Evolutionary conservation across 2,113 vertebrate genomes (phyloP).

Genomic region (Paramisgurnus dabryanus): DNA sequence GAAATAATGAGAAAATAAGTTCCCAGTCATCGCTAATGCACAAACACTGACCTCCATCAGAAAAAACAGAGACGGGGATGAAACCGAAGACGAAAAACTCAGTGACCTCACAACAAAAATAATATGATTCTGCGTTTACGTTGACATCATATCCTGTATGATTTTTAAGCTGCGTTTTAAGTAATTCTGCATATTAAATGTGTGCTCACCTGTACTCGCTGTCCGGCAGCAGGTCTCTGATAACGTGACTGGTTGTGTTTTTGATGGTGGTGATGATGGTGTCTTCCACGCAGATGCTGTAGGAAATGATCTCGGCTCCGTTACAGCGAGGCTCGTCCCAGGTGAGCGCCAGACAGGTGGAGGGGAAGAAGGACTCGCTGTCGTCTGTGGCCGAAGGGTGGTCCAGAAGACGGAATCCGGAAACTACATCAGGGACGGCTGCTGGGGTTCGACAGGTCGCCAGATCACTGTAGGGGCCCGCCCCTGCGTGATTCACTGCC

Average conservation of each 20-base stretch:
- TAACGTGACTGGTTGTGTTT: slow-evolving; percentile 75
- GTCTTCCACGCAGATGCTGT: slow-evolving; percentile 86
- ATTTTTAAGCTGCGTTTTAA: no score
- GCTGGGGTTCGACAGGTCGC: slow-evolving; percentile 87
- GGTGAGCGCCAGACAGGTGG: slow-evolving; percentile 87
- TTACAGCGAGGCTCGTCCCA: slow-evolving; percentile 95
- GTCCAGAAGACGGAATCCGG: slow-evolving; percentile 78
- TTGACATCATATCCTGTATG: no score
- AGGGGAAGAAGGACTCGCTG: slow-evolving; percentile 72
- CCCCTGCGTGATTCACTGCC: slow-evolving; percentile 92
- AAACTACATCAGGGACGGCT: slow-evolving; percentile 79
- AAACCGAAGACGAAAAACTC: background rate
- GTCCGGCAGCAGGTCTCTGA: slow-evolving; percentile 88
- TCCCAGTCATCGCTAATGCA: slow-evolving; percentile 35
- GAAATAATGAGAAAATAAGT: slow-evolving; percentile 17
- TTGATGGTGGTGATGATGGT: slow-evolving; percentile 76
- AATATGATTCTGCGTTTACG: no score
- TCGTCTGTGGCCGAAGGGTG: slow-evolving; percentile 65
- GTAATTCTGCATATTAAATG: no score
- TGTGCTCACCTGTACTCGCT: slow-evolving; percentile 86
- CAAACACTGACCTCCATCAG: background rate
- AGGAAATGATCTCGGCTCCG: slow-evolving; percentile 87
- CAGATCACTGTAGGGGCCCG: slow-evolving; percentile 87
- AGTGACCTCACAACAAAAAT: no score
- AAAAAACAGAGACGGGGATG: background rate